Base-by-base conservation (phyloP, 2,888 invertebrate genomes). In the Rhogogaster chlorosoma region DNA sequence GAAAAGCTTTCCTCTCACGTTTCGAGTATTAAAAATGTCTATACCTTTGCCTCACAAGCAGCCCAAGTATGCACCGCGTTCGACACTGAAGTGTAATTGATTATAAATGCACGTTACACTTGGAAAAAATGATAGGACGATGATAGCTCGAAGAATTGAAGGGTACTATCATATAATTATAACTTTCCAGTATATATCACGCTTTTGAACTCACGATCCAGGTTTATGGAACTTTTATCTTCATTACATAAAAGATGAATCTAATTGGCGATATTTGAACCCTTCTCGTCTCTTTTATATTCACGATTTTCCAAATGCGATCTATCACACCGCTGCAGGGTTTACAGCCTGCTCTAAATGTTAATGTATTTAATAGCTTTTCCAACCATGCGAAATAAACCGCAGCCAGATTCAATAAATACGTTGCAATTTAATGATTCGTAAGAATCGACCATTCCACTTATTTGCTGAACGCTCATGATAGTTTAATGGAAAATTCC, bases 171-270 rank as follows among this genome's bases (percentile, higher is more conserved):
- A 10, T 26, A 73, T 7, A 22, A 38, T 32, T 73, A 73, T 42
- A 4, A 73, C 15, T 73, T 73, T 10, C 26, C 42, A 42, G 18
- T 42, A 42, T 15, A 42, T 26, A 18, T 29, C 18, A 18, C 10
- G 42, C 73, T 73, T 26, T 29, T 42, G 5, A 42, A 42, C 22
- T 73, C 22, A 73, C 10, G 22, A 5, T 73, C n/a, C 42, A 38
- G 22, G 10, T 42, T 73, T 73, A 73, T 73, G 67, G 15, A 32
- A 73, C 42, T 38, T 73, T 26, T n/a, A 15, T n/a, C 42, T 73
- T 73, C 26, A 1, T 77, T 32, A 75, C 53, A 29, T 42, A 1
- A 49, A 53, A 77, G 49, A 53, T 77, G 45, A 77, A 77, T 77
- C 77, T 53, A 53, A 77, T 32, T 53, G 4, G 32, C 32, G 10